These are phyloP conservation scores for Amitus sp. DNA, from an alignment of 2,888 invertebrate genomes.

Conservation along the genomic window DNA sequence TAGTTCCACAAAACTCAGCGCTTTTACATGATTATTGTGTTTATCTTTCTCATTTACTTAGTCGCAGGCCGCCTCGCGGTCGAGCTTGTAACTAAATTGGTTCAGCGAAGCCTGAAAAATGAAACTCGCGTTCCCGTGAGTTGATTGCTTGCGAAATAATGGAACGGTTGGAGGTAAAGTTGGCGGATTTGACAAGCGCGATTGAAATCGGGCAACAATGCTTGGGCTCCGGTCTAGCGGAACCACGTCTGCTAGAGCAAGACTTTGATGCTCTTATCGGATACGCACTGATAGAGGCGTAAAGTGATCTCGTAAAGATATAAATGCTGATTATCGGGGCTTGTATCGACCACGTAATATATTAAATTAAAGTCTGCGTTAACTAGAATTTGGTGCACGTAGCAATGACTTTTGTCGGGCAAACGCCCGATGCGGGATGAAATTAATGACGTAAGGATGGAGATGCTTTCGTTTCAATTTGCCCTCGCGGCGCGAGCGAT, in stretches of 20 bases:
- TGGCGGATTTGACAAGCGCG: neutral
- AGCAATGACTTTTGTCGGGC: slow-evolving; percentile 5
- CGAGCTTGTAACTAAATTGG: no score
- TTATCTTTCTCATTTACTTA: slow-evolving; percentile 63
- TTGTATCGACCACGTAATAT: neutral
- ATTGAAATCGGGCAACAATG: slow-evolving; percentile 1
- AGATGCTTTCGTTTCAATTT: slow-evolving; percentile 8
- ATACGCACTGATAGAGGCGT: slow-evolving; percentile 7
- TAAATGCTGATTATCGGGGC: slow-evolving; percentile 4
- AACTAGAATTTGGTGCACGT: neutral
- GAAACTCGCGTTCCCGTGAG: no score
- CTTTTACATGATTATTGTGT: slow-evolving; percentile 57
- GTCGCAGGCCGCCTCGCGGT: neutral
- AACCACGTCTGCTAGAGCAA: neutral
- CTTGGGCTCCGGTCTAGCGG: neutral
- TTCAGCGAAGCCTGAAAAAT: no score
- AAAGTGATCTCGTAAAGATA: neutral
- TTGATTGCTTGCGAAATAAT: no score
- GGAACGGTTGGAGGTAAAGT: no score
- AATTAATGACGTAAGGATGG: slow-evolving; percentile 5
- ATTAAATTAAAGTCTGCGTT: slow-evolving; percentile 2
- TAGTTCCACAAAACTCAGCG: slow-evolving; percentile 8
- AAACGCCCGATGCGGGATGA: neutral
- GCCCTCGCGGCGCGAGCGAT: slow-evolving; percentile 5
- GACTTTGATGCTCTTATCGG: slow-evolving; percentile 9